A percentile compares a stretch with the other conserved stretches of the same genome.
These are phyloP conservation scores for Umimayanthus chanpuru DNA, from an alignment of 92 coral and sea anemone species.

Conservation along the genomic window DNA sequence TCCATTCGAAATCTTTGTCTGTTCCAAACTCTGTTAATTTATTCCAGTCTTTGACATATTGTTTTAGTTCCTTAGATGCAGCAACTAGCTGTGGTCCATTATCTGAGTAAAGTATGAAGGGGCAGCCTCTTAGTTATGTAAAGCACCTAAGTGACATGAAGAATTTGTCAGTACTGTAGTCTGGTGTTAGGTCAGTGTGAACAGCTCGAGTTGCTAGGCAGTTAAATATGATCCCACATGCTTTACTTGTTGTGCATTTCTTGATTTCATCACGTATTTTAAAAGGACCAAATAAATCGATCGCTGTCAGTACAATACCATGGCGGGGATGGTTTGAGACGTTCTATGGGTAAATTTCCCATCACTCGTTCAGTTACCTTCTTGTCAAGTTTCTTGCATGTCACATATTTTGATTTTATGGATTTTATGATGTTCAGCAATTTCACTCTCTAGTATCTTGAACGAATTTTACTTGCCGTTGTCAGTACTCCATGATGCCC, in stretches of 20 bases:
- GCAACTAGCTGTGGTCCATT: constrained; percentile 1
- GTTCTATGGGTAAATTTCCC: no score
- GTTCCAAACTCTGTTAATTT: not conserved
- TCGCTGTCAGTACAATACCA: not conserved
- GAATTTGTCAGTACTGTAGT: constrained; percentile 40
- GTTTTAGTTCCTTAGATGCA: constrained; percentile 34
- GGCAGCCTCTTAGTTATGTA: no score
- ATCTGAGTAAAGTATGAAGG: no score
- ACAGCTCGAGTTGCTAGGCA: constrained; percentile 49
- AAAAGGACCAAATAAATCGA: constrained; percentile 39
- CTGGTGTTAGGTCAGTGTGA: constrained; percentile 34
- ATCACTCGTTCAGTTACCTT: constrained; percentile 6
- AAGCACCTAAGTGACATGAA: constrained; percentile 6
- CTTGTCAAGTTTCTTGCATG: not conserved
- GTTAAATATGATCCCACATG: constrained; percentile 37
- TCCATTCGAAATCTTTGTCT: not conserved
- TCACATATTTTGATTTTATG: constrained; percentile 33
- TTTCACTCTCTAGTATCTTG: constrained; percentile 25
- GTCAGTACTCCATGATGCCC: constrained; percentile 34
- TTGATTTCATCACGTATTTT: not conserved
- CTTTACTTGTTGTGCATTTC: constrained; percentile 26
- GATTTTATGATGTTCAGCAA: constrained; percentile 21
- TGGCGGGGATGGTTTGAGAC: no score
- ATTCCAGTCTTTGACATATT: constrained; percentile 1
- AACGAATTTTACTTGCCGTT: constrained; percentile 30